Conservation (phyloP, 2,113 vertebrate species). For the Isichthys henryi region DNA sequence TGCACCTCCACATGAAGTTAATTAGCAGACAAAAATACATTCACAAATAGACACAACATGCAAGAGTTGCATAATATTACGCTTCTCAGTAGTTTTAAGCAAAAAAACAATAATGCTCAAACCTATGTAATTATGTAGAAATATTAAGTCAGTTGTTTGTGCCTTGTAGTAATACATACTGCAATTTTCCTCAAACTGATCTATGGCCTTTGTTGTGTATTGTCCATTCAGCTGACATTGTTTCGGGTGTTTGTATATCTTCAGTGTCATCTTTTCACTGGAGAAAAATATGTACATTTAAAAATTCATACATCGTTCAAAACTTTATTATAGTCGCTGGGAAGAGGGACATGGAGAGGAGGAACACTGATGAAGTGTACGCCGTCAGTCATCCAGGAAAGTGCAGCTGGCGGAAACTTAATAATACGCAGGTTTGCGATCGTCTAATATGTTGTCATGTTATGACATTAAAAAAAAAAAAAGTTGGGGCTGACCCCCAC, state of each 20-base stretch:
- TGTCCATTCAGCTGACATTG: not conserved
- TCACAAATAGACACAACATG: not conserved
- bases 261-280: not conserved
- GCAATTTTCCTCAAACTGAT: not conserved
- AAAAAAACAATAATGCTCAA: not conserved
- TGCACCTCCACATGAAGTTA: not conserved
- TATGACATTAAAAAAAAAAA: not conserved
- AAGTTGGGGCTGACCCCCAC: not conserved
- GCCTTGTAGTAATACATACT: not conserved
- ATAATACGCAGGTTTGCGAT: not conserved
- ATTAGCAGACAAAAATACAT: constrained; percentile 13
- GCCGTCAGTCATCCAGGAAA: not conserved
- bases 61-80: not conserved
- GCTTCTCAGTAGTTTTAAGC: not conserved
- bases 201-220: not conserved
- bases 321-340: not conserved
- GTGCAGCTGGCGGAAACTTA: not conserved
- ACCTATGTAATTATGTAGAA: not conserved
- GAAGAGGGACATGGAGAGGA: not conserved
- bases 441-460: not conserved
- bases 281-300: not conserved
- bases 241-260: not conserved
- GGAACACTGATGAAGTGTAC: not conserved
- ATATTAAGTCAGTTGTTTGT: not conserved
- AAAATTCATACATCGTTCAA: constrained; percentile 3